These are phyloP conservation scores for Cyphomyrus plagiostoma DNA, from an alignment of 2,113 vertebrate species.

Conservation along the genomic window DNA sequence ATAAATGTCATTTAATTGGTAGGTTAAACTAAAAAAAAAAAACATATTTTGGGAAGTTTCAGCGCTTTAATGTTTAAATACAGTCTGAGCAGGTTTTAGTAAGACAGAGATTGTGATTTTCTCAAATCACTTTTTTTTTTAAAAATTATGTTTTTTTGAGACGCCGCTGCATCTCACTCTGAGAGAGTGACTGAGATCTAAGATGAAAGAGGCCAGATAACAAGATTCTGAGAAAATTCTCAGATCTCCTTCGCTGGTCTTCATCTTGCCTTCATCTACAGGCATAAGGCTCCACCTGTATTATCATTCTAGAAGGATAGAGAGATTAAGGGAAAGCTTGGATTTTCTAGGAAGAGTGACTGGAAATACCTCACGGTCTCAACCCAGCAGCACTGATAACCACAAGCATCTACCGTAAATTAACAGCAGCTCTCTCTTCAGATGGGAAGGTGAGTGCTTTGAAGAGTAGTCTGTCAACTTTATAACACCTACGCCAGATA, in stretches of 20 bases:
- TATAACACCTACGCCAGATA: neutral
- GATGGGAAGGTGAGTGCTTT: neutral
- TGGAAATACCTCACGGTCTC: neutral
- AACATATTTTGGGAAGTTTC: neutral
- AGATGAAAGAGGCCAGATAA: neutral
- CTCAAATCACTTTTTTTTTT: neutral
- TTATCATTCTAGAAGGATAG: constrained; percentile 46
- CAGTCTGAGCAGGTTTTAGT: neutral
- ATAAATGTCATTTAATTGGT: neutral
- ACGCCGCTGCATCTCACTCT: neutral
- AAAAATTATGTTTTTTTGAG: neutral
- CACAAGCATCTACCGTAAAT: neutral
- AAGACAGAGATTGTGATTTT: neutral
- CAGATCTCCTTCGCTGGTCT: neutral
- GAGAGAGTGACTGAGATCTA: neutral
- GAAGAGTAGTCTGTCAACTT: neutral
- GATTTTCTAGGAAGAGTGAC: neutral
- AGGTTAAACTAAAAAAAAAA: neutral
- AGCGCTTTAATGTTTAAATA: neutral
- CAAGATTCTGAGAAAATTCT: neutral
- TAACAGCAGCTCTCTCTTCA: neutral
- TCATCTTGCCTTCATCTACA: constrained; percentile 16
- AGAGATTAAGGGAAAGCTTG: constrained; percentile 45
- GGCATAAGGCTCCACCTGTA: neutral
- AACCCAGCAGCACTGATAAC: neutral